Percentiles rank a stretch among this genome's conserved stretches.
phyloP scores from a whole-genome alignment of 2,797 vertebrate genomes.

The Chromis chromis region DNA sequence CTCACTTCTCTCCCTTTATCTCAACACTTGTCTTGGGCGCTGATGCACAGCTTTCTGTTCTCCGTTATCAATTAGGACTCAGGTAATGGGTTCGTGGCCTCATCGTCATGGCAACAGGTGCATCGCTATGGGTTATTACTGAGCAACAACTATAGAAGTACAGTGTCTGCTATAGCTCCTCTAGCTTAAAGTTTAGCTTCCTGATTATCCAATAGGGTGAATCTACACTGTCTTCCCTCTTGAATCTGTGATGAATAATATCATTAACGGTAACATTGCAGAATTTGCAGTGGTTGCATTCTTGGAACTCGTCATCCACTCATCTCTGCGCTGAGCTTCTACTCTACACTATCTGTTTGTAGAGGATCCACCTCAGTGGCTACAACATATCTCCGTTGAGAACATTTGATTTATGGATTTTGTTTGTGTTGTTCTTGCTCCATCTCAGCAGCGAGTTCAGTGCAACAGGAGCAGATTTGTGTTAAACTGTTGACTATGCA shows the following conservation, averaged over 20 bases:
- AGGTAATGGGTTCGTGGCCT: constrained; percentile 44
- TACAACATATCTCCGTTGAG: background rate
- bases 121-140: constrained; percentile 22
- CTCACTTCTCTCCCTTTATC: background rate
- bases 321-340: background rate
- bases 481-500: background rate
- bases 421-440: background rate
- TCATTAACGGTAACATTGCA: background rate
- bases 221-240: background rate
- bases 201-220: background rate
- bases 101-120: constrained; percentile 24
- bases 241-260: background rate
- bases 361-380: background rate
- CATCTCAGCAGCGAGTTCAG: background rate
- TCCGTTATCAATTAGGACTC: constrained; percentile 50
- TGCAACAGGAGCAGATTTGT: background rate
- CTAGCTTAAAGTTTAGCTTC: background rate
- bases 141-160: background rate
- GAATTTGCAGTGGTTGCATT: background rate
- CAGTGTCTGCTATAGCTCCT: background rate
- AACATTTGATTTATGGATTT: background rate
- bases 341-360: background rate
- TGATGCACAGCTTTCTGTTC: background rate
- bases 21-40: background rate
- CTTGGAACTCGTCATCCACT: background rate